Base-by-base conservation (phyloP, 2,888 invertebrate species). In the Hoplodrina ambigua region DNA sequence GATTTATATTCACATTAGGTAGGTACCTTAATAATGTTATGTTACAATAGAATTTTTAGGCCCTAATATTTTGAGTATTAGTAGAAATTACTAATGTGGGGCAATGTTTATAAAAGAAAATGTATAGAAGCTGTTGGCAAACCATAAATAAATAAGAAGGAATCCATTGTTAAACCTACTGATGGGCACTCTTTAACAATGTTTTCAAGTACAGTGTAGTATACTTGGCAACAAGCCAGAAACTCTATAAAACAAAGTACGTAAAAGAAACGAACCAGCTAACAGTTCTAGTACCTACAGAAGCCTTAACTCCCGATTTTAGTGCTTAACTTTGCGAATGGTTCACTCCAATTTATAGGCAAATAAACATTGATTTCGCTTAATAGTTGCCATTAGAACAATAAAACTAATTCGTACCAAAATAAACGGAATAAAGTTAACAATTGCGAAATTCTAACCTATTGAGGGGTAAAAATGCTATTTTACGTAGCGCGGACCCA, bases 381-480 rank as follows among this genome's bases (percentile, higher is more conserved):
- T 78, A 80, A 78, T 69, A 75, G 75, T 66, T 69, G 56, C 70
- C 67, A 73, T 78, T 82, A 80, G 50, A 68, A 57, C 53, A 72
- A 69, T 81, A 71, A 83, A 80, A 82, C 68, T 75, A 79, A 81
- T 82, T 79, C 81, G 56, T 63, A 72, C 33, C 33, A 57, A 74
- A 74, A 69, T 74, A 73, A 72, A 75, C 74, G 65, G 62, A 79
- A 72, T 81, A 74, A 73, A 70, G 77, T 73, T 82, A 78, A 80
- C 85, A 87, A 86, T 86, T 87, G 87, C 83, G 78, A 85, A 87
- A 90, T 89, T 88, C 85, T 87, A 79, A 85, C 74, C 85, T 88
- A 87, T 88, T 87, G 81, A 80, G 81, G 74, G 83, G 78, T 85
- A 89, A 90, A 91, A 92, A 90, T 90, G 87, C 87, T 86, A 91